Percentiles rank a stretch among this genome's conserved stretches.
Conservation (phyloP, 2,797 vertebrate species). For the Micrastur ruficollis region DNA sequence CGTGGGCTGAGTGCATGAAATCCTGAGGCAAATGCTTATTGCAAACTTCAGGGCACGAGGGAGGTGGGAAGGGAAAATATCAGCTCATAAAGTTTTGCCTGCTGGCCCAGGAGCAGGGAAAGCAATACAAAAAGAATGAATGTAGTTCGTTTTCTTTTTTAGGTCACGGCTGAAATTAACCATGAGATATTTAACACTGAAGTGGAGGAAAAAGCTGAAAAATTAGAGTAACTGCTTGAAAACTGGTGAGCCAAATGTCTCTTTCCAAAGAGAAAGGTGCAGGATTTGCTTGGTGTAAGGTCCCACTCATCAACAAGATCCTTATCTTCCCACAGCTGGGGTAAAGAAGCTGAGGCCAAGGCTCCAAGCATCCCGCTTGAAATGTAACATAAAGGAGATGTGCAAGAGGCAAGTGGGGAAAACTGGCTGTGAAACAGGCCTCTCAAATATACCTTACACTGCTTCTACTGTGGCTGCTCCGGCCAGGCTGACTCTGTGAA, state of each 20-base stretch:
- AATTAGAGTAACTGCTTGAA: neutral
- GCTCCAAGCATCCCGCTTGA: neutral
- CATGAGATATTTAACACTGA: neutral
- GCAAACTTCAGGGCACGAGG: neutral
- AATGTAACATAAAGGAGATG: neutral
- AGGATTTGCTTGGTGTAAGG: neutral
- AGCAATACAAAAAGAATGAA: neutral
- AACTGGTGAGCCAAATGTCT: neutral
- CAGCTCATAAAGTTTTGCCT: neutral
- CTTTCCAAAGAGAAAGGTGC: neutral
- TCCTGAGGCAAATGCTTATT: neutral
- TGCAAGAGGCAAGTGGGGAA: neutral
- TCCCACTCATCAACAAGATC: neutral
- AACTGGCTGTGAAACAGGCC: neutral
- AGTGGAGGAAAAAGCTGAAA: neutral
- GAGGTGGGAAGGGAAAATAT: neutral
- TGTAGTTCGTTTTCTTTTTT: neutral
- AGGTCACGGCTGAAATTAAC: neutral
- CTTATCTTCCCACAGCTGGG: neutral
- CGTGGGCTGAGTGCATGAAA: neutral
- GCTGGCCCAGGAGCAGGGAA: neutral
- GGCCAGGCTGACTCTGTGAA: neutral
- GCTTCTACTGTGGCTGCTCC: neutral
- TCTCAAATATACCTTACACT: neutral
- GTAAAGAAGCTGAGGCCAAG: neutral